Evolutionary conservation across 2,797 vertebrate genomes (phyloP), one percentile per base, ranked within the genome.

Genomic region (Oophaga sylvatica): DNA sequence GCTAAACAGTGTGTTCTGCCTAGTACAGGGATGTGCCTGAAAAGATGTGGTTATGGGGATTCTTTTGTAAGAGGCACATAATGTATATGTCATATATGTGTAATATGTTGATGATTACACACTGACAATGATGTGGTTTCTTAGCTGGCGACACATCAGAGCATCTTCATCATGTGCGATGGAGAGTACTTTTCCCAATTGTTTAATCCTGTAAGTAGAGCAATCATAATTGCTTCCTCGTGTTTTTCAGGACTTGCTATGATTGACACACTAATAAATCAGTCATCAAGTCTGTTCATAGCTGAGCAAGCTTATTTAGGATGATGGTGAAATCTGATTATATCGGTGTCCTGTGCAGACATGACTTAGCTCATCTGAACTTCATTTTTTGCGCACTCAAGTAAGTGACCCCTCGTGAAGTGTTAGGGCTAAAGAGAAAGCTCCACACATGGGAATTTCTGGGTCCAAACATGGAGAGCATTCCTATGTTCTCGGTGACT

Each of bases 271-370:
- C 82, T 45, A 31, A 57, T 83, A 22, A 73, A 83, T 56, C 82
- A 71, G 82, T 59, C 67, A 73, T 29, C 82, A 73, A 65, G 82
- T 73, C 68, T 45, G 75, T 83, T 83, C 63, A 45, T 81, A 65
- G 19, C 62, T 67, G 45, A 76, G 73, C 5, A 56, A 53, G 45
- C 73, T 48, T 22, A 56, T 76, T 76, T n/a, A 5, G 5, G 10
- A 76, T 76, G 73, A 76, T 26, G 45, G 45, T 1, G 45, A 22
- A 76, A 76, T 22, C 15, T 56, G 73, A 76, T 48, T 22, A 75
- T 56, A 56, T 76, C 73, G 13, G 45, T n/a, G 45, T 75, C 45
- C 41, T 75, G 35, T 75, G 20, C 53, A 26, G 73, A 76, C 45
- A 53, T 13, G 22, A 48, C 53, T 76, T 76, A 53, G 73, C 45